phyloP scores from a whole-genome alignment of 2,797 vertebrate species.

The Melanogrammus aeglefinus region DNA sequence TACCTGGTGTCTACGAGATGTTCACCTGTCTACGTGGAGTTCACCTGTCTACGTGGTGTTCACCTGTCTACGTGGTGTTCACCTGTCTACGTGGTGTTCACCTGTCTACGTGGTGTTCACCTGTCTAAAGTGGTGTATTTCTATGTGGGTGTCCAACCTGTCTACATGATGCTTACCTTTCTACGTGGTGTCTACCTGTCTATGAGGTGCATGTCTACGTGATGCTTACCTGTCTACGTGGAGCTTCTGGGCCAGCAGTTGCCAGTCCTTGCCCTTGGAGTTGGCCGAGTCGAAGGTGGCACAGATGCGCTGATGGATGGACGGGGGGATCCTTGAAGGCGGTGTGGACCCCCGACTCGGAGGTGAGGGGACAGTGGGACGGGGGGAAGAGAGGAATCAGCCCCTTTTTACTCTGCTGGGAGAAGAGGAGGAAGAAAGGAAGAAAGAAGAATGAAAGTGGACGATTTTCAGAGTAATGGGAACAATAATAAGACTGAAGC shows the following conservation, averaged over 20 bases:
- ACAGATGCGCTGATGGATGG: constrained; percentile 90
- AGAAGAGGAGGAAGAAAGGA: not conserved
- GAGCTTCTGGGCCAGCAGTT: constrained; percentile 81
- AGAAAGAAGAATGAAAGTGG: not conserved
- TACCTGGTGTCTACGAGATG: too few relatives aligned
- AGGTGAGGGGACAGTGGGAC: constrained; percentile 82
- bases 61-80: too few relatives aligned
- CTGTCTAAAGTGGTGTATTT: too few relatives aligned
- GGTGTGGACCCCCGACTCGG: constrained; percentile 86
- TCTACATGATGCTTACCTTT: too few relatives aligned
- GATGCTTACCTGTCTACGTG: too few relatives aligned
- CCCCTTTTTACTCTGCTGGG: constrained; percentile 79
- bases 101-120: too few relatives aligned
- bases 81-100: constrained; percentile 28
- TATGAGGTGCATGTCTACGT: too few relatives aligned
- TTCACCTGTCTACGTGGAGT: too few relatives aligned
- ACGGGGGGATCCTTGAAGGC: constrained; percentile 92
- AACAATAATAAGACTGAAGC: too few relatives aligned
- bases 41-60: too few relatives aligned
- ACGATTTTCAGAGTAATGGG: not conserved
- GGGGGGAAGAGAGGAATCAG: constrained; percentile 81
- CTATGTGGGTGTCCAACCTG: too few relatives aligned
- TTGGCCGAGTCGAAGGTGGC: constrained; percentile 87
- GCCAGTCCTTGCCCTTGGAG: constrained; percentile 94
- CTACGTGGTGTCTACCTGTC: too few relatives aligned